These are phyloP conservation scores for Spongilla lacustris DNA, from an alignment of 37 sponge, comb jelly and placozoan genomes.

Conservation along the genomic window DNA sequence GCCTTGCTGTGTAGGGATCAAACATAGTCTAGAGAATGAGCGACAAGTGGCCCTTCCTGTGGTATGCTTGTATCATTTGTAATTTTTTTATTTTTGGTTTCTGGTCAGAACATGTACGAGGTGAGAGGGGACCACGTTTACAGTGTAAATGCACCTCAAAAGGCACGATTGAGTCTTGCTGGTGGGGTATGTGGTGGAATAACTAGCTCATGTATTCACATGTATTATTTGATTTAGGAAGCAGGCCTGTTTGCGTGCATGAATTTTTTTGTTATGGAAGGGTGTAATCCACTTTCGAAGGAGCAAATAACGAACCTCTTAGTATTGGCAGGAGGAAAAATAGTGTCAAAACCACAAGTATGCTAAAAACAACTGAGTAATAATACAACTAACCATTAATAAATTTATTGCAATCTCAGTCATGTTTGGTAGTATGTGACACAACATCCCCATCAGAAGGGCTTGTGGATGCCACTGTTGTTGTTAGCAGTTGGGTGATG, in stretches of 20 bases:
- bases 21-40: not conserved
- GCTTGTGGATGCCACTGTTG: not conserved
- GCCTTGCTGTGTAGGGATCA: not conserved
- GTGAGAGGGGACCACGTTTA: constrained; percentile 12
- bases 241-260: constrained; percentile 1
- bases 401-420: too few species aligned
- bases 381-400: too few species aligned
- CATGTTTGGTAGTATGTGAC: not conserved
- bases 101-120: not conserved
- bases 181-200: not conserved
- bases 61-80: not conserved
- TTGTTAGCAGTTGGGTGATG: constrained; percentile 5
- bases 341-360: too few species aligned
- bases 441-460: not conserved
- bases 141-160: not conserved
- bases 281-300: not conserved
- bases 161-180: not conserved
- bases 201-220: not conserved
- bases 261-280: not conserved
- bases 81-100: not conserved
- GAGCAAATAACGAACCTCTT: constrained; percentile 9
- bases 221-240: not conserved
- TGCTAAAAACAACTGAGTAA: too few species aligned
- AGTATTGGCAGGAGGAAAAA: not conserved
- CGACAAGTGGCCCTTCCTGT: not conserved